phyloP scores from a whole-genome alignment of 2,113 vertebrate species.

The Epinephelus cyanopodus region DNA sequence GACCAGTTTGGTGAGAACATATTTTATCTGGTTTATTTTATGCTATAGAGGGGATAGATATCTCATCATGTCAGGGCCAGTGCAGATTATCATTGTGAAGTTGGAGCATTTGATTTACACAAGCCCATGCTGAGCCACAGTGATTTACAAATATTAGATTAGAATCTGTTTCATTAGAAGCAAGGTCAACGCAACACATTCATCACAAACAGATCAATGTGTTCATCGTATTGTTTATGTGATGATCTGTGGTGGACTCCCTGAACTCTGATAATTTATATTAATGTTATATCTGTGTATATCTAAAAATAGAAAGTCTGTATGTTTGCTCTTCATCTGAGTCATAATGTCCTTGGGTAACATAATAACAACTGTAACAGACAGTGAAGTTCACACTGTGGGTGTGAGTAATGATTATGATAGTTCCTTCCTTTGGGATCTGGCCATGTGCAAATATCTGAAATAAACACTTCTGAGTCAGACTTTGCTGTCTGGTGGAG shows the following conservation, averaged over 20 bases:
- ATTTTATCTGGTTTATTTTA: not conserved
- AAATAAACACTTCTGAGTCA: constrained; percentile 49
- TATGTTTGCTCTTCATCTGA: constrained; percentile 52
- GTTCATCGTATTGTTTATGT: constrained; percentile 14
- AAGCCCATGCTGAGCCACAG: not conserved
- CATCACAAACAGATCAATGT: constrained; percentile 8
- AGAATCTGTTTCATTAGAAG: constrained; percentile 2
- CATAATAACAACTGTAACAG: constrained; percentile 39
- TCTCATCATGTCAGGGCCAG: not conserved
- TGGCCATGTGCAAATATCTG: constrained; percentile 49
- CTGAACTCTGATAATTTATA: constrained; percentile 9
- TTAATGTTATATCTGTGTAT: constrained; percentile 25
- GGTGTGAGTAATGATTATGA: constrained; percentile 56
- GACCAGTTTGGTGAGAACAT: not conserved
- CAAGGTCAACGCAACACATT: not conserved
- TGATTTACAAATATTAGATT: not conserved
- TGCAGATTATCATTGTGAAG: not conserved
- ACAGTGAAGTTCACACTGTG: constrained; percentile 45
- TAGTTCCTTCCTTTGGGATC: constrained; percentile 49
- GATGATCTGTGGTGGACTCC: not conserved
- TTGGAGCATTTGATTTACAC: not conserved
- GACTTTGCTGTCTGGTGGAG: constrained; percentile 43
- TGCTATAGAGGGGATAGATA: not conserved
- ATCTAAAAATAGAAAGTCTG: constrained; percentile 50
- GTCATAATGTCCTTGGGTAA: constrained; percentile 50